Conservation (phyloP, 2,113 vertebrate genomes). For the Catharus fuscescens region DNA sequence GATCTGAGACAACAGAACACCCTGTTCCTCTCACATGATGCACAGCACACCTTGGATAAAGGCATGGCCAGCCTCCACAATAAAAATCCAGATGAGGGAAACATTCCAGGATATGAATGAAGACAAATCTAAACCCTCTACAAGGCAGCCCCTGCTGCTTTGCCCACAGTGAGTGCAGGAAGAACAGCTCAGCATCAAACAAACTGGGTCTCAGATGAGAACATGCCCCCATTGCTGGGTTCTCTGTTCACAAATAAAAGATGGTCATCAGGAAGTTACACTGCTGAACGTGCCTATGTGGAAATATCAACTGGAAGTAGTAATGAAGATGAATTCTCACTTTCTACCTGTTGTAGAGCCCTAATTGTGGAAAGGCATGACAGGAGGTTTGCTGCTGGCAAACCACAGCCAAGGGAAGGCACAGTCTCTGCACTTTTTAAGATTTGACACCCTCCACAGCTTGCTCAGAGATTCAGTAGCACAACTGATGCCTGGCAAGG, state of each 20-base stretch:
- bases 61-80: not conserved
- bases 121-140: not conserved
- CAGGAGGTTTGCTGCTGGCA: not conserved
- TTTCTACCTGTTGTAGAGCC: not conserved
- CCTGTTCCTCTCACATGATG: not conserved
- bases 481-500: not conserved
- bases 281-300: rapidly evolving
- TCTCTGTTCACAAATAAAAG: not conserved
- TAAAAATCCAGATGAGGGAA: not conserved
- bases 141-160: not conserved
- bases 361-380: not conserved
- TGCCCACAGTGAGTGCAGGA: rapidly evolving
- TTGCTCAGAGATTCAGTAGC: not conserved
- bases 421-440: not conserved
- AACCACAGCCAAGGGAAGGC: not conserved
- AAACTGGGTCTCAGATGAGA: not conserved
- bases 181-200: not conserved
- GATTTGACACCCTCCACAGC: not conserved
- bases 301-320: not conserved
- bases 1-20: not conserved
- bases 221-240: rapidly evolving
- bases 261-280: not conserved
- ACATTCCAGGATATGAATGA: not conserved
- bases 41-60: not conserved
- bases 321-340: not conserved